Base-by-base conservation (phyloP, 2,113 vertebrate genomes). In the Carettochelys insculpta region DNA sequence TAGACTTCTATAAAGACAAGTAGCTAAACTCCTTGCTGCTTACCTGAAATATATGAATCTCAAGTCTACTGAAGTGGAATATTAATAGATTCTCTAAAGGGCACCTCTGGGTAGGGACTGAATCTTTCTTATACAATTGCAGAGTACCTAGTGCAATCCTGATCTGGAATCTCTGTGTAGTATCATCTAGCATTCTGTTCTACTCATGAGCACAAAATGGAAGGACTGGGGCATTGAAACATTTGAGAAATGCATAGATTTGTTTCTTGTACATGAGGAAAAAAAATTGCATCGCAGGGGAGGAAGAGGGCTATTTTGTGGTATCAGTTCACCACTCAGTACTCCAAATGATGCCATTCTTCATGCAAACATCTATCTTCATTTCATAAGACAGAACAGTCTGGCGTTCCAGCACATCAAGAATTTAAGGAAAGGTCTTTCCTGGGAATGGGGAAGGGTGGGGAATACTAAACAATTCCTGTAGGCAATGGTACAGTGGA, bases 301-400 rank as follows among this genome's bases (percentile, higher is more conserved):
- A 0, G 52, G 27, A 16, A 13, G 9, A 47, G n/a, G 1, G 17
- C n/a, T 73, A 50, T 27, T 47, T 25, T 51, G 38, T 61, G 31
- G 19, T 5, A 50, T 10, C 3, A 5, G 78, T 31, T 54, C 29
- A 51, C 0, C 17, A 0, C 20, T 52, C 76, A 41, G n/a, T 54
- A 5, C 11, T 83, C 3, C 31, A n/a, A 43, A 22, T 24, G 25
- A 83, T 81, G 31, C 86, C 53, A 87, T 71, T 61, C n/a, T 58
- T 22, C 79, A 76, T 8, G 38, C 52, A 85, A 50, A 68, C 34
- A 48, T 79, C 16, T 76, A 16, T 10, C 25, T 81, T 38, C 20
- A 71, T 71, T 41, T 71, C 11, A 71, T 38, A 13, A 83, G 75
- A 14, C 41, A 65, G 20, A 61, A 48, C 83, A 81, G 4, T 19